Base-by-base conservation (phyloP, 2,113 vertebrate genomes). In the Siniperca chuatsi region DNA sequence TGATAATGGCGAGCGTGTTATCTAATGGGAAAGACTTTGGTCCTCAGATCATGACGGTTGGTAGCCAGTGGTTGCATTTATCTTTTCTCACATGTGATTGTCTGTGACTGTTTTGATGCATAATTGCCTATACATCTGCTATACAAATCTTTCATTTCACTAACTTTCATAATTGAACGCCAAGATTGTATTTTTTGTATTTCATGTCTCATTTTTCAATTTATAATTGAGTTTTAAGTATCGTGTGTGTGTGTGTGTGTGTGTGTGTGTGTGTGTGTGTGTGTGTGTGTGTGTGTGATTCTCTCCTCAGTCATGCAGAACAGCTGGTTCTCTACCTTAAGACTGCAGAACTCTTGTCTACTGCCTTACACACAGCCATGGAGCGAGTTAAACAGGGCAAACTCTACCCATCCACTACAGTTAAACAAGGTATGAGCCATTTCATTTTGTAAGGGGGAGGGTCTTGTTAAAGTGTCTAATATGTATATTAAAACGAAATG, bases 291-390 rank as follows among this genome's bases (percentile, higher is more conserved):
- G 25, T 75, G 64, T 74, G 23, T 77, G 6, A 42, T 29, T 90
- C 37, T 83, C 70, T 89, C 55, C 35, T 4, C 91, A 99, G 98
- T 93, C 96, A 97, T 0, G 98, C 98, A 0, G 98, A 99, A 75
- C 98, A 99, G 95, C 95, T 99, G 55, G 98, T 99, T 75, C 95
- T 99, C 29, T 98, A 98, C 86, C 95, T 99, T 83, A 99, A 99
- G 86, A 97, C 96, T n/a, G 96, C 97, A 0, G 98, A 99, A 86
- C 96, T 99, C 18, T 90, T 99, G 76, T 98, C 97, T 18, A 93
- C 96, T 0, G 96, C 97, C 75, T 94, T 99, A 75, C 97, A 98
- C 87, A 97, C 96, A 0, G 97, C 98, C 91, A 98, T 98, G 75
- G 97, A 97, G 82, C 95, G 95, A 88, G 97, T 99, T 83, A 97